These are phyloP conservation scores for Heliconius charithonia DNA, from an alignment of 2,888 invertebrate genomes.

Conservation along the genomic window DNA sequence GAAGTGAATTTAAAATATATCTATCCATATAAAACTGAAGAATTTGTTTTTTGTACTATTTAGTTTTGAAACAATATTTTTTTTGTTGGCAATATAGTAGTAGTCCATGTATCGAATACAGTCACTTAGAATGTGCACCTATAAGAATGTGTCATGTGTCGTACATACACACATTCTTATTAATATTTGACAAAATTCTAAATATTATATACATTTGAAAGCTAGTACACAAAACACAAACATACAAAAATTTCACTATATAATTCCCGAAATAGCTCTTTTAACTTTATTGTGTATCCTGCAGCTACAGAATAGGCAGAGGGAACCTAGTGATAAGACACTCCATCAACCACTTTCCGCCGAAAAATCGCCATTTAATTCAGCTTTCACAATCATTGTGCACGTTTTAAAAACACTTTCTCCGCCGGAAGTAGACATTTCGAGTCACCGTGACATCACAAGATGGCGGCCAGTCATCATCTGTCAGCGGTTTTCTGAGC, in stretches of 20 bases:
- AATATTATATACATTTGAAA: no score
- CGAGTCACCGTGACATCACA: slow-evolving; percentile 49
- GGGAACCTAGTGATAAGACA: background rate
- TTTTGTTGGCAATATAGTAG: no score
- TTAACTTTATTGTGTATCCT: background rate
- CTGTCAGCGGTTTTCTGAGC: slow-evolving; percentile 48
- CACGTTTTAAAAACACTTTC: slow-evolving; percentile 44
- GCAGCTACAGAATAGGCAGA: background rate
- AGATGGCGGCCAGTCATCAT: slow-evolving; percentile 54
- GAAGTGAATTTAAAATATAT: no score
- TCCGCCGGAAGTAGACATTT: slow-evolving; percentile 42
- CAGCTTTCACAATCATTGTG: slow-evolving; percentile 24
- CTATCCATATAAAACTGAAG: no score
- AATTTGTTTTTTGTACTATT: no score
- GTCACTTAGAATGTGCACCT: no score
- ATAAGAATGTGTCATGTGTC: background rate
- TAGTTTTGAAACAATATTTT: no score
- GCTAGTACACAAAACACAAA: background rate
- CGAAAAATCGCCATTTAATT: slow-evolving; percentile 1
- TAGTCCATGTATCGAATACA: no score
- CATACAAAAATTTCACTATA: background rate
- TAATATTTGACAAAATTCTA: no score
- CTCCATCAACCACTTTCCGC: background rate
- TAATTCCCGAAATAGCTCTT: background rate
- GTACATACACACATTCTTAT: background rate